Percentiles rank a stretch among this genome's conserved stretches.
Evolutionary conservation across 1,140 invertebrate species (phyloP).

Genomic region (Drosophila mauritiana): DNA sequence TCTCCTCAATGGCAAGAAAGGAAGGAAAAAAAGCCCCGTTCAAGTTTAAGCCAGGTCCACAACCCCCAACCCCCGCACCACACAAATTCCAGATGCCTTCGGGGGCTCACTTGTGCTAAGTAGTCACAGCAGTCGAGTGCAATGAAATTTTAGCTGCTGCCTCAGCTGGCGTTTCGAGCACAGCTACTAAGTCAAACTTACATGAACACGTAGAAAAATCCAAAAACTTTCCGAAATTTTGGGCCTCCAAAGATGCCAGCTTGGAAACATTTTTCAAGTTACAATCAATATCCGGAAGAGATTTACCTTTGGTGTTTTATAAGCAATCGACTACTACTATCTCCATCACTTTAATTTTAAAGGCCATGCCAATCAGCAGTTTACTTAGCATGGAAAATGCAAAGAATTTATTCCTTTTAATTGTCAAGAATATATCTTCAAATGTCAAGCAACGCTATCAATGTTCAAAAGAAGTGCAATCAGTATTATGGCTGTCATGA

Average conservation of each 20-base stretch:
- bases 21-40: slow-evolving; percentile 30
- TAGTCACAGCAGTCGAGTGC: slow-evolving; percentile 77
- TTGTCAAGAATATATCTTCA: too few relatives aligned
- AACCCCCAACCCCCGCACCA: not conserved
- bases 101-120: slow-evolving; percentile 77
- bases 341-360: too few relatives aligned
- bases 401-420: too few relatives aligned
- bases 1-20: slow-evolving; percentile 24
- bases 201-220: slow-evolving; percentile 4
- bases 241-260: not conserved
- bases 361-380: too few relatives aligned
- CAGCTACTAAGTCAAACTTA: slow-evolving; percentile 75
- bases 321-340: too few relatives aligned
- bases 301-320: too few relatives aligned
- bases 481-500: too few relatives aligned
- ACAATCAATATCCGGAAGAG: too few relatives aligned
- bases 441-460: too few relatives aligned
- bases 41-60: slow-evolving; percentile 59
- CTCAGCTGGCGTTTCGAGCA: slow-evolving; percentile 40
- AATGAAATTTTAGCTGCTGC: slow-evolving; percentile 76
- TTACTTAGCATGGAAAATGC: too few relatives aligned
- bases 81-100: slow-evolving; percentile 43
- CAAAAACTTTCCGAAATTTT: not conserved
- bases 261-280: not conserved
- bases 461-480: too few relatives aligned